Percentiles rank a stretch among this genome's conserved stretches.
Evolutionary conservation across 1,140 invertebrate species (phyloP).

Genomic region (Polypedilum pembai): DNA sequence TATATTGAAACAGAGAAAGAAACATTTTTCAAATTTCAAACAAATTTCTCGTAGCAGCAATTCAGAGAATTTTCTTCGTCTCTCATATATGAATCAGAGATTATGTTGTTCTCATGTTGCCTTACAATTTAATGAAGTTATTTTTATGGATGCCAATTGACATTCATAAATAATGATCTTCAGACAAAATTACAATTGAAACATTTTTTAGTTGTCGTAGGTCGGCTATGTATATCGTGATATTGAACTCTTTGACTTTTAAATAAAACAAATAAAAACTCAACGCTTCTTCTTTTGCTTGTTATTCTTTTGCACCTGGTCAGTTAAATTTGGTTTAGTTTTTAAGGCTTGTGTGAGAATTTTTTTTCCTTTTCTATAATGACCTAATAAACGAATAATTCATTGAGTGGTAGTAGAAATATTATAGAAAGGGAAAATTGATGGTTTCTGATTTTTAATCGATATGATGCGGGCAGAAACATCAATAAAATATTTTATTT

Average conservation of each 20-base stretch:
- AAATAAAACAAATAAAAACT: no score
- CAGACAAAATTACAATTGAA: no score
- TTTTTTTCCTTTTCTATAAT: neutral
- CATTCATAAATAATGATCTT: slow-evolving; percentile 9
- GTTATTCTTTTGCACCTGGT: neutral
- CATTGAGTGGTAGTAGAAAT: neutral
- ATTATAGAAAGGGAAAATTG: neutral
- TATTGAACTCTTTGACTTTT: neutral
- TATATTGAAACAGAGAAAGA: neutral
- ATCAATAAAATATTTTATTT: neutral
- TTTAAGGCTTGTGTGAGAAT: neutral
- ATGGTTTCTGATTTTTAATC: slow-evolving; percentile 1
- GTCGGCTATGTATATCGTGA: neutral
- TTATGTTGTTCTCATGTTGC: neutral
- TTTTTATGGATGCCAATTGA: neutral
- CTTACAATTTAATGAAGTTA: slow-evolving; percentile 9
- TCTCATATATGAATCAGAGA: neutral
- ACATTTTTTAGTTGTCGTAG: neutral
- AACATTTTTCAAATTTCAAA: slow-evolving; percentile 8
- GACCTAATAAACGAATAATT: neutral
- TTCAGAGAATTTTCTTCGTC: neutral
- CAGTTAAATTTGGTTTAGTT: neutral
- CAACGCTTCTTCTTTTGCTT: neutral
- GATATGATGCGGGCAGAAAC: neutral
- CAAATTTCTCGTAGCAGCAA: slow-evolving; percentile 3